Conservation (phyloP, 35 echinoderm and acorn worm genomes). For the Patiria miniata region DNA sequence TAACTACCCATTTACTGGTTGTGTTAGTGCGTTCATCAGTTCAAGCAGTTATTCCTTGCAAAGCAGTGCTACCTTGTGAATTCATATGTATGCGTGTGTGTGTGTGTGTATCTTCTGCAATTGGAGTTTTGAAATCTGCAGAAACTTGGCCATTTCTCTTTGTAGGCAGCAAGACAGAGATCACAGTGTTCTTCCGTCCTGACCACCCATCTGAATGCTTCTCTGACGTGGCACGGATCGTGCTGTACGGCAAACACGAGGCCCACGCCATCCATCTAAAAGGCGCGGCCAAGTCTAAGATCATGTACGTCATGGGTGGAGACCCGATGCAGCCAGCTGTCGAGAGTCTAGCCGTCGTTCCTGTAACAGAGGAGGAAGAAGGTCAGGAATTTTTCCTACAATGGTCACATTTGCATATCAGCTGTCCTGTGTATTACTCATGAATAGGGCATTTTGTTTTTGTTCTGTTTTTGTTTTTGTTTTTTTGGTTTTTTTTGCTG, state of each 20-base stretch:
- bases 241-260: constrained; percentile 88
- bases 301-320: constrained; percentile 81
- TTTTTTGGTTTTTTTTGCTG: too few relatives aligned
- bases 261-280: constrained; percentile 73
- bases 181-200: constrained; percentile 84
- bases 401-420: neutral
- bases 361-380: constrained; percentile 61
- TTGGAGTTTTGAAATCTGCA: too few relatives aligned
- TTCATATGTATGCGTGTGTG: too few relatives aligned
- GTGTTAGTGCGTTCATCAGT: too few relatives aligned
- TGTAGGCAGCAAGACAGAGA: constrained; percentile 77
- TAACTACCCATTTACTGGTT: too few relatives aligned
- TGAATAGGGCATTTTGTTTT: too few relatives aligned
- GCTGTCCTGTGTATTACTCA: neutral
- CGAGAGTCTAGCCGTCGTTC: constrained; percentile 73
- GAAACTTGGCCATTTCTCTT: too few relatives aligned
- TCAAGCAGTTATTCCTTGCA: too few relatives aligned
- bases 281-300: constrained; percentile 82
- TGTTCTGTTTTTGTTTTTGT: too few relatives aligned
- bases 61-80: too few relatives aligned
- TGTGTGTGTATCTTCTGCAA: too few relatives aligned
- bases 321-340: constrained; percentile 79
- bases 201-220: constrained; percentile 86
- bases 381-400: constrained; percentile 25
- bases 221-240: constrained; percentile 79